These are phyloP conservation scores for Omphaloscelis lunosa DNA, from an alignment of 2,888 invertebrate species.

Conservation along the genomic window DNA sequence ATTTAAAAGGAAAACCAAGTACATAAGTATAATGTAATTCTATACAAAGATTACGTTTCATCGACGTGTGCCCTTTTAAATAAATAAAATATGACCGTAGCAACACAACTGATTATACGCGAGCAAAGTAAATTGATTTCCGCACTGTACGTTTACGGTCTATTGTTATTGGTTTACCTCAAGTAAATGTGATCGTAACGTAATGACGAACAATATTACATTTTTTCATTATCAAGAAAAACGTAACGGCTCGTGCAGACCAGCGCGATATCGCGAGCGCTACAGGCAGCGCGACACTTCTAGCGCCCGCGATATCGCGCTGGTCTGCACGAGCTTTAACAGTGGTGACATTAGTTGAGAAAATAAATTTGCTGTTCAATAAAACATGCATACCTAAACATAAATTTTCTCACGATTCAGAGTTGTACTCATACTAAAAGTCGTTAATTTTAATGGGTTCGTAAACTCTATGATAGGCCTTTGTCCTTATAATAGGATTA, in stretches of 20 bases:
- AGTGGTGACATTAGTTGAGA: no score
- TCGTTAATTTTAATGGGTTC: no score
- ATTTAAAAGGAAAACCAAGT: constrained; percentile 19
- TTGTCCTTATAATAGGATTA: no score
- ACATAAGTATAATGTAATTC: not conserved
- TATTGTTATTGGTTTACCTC: constrained; percentile 23
- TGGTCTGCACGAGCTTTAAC: no score
- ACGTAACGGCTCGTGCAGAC: no score
- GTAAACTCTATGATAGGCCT: not conserved
- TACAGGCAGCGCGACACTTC: no score
- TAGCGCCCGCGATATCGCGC: no score
- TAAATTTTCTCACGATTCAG: no score
- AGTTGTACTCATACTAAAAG: no score
- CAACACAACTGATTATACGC: constrained; percentile 4
- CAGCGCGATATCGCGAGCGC: no score
- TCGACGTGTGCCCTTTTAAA: not conserved
- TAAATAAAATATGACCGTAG: constrained; percentile 7
- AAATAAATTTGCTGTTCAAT: no score
- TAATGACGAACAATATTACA: constrained; percentile 7
- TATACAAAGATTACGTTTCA: constrained; percentile 9
- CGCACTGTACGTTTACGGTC: not conserved
- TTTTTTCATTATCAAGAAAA: not conserved
- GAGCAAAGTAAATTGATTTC: constrained; percentile 44
- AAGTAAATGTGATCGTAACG: constrained; percentile 8
- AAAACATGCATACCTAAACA: no score